phyloP scores from a whole-genome alignment of 1,140 invertebrate genomes.

The Pogonomyrmex barbatus region DNA sequence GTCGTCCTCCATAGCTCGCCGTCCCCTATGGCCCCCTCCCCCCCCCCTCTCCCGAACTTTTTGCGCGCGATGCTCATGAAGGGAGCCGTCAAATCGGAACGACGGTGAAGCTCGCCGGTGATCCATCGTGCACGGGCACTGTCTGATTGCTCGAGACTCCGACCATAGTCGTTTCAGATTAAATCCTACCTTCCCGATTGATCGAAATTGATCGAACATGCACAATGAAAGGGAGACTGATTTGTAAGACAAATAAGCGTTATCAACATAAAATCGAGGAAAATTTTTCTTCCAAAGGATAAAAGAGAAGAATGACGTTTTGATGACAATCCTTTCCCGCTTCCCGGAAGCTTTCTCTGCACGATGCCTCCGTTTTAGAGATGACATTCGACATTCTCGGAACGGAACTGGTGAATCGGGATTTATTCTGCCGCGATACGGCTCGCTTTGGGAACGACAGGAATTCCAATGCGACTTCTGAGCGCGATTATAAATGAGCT shows the following conservation, averaged over 20 bases:
- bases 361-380: not conserved
- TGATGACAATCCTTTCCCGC: not conserved
- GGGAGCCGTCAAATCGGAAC: constrained; percentile 1
- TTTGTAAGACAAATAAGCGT: no score
- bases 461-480: constrained; percentile 9
- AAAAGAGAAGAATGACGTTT: not conserved
- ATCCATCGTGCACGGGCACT: not conserved
- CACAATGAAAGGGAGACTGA: not conserved
- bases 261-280: not conserved
- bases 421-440: not conserved
- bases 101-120: not conserved
- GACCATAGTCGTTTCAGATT: not conserved
- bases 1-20: constrained; percentile 17
- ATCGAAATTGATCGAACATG: not conserved
- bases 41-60: constrained; percentile 26
- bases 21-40: not conserved
- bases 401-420: not conserved
- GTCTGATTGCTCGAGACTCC: not conserved
- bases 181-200: not conserved
- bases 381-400: constrained; percentile 9
- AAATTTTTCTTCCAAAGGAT: not conserved
- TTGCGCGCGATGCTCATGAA: not conserved
- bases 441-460: not conserved
- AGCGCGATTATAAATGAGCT: not conserved
- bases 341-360: not conserved